Conservation (phyloP, 2,113 vertebrate species). For the Atrichornis clamosus region DNA sequence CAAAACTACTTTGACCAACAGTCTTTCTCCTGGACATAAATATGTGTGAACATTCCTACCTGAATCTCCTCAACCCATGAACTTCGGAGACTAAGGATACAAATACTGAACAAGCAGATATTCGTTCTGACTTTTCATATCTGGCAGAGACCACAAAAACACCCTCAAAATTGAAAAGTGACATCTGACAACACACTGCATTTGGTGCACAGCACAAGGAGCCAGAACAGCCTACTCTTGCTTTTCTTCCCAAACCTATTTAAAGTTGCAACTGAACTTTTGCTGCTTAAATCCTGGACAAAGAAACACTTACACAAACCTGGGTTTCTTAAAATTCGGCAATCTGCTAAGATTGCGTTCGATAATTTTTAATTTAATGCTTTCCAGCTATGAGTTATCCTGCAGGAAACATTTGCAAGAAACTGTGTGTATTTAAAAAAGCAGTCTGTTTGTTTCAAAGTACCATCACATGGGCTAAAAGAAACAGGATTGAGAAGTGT, state of each 20-base stretch:
- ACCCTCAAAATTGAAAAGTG: neutral
- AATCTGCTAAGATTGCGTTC: neutral
- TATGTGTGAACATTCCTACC: neutral
- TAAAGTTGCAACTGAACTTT: neutral
- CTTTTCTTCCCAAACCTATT: neutral
- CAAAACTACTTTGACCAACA: neutral
- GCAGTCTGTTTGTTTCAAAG: neutral
- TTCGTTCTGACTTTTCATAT: neutral
- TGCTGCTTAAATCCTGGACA: neutral
- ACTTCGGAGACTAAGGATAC: neutral
- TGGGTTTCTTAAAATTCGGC: neutral
- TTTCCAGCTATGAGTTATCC: neutral
- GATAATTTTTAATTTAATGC: neutral
- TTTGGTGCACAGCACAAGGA: neutral
- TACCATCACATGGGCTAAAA: neutral
- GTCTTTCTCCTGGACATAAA: neutral
- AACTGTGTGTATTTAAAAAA: neutral
- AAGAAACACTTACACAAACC: neutral
- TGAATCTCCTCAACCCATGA: neutral
- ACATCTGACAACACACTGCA: neutral
- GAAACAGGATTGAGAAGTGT: neutral
- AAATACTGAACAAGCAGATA: neutral
- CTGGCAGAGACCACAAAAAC: neutral
- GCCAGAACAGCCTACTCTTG: neutral
- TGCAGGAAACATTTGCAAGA: neutral